phyloP scores from a whole-genome alignment of 2,888 invertebrate species.

The Platerodrilus igneus region DNA sequence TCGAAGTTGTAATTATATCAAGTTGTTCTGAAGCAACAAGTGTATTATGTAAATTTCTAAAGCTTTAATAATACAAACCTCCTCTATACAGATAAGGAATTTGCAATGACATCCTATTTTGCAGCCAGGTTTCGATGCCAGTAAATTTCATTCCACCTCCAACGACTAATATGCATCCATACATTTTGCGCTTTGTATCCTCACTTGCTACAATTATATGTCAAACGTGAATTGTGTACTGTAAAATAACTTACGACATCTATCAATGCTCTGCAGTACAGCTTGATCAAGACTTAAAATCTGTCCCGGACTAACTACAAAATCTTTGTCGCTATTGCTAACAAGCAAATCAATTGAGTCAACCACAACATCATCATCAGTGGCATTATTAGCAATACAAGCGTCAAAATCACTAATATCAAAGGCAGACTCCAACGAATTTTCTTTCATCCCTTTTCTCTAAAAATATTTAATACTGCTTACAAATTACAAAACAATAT shows the following conservation, averaged over 20 bases:
- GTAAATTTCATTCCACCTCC: slow-evolving; percentile 89
- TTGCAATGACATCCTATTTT: slow-evolving; percentile 78
- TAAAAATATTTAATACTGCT: too few species aligned
- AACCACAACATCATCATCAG: slow-evolving; percentile 70
- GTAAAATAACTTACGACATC: slow-evolving; percentile 61
- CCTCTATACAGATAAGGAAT: slow-evolving; percentile 75
- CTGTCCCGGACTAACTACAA: slow-evolving; percentile 69
- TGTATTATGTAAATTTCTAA: slow-evolving; percentile 4
- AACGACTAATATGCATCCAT: slow-evolving; percentile 84
- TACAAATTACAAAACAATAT: too few species aligned
- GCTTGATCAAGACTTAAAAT: slow-evolving; percentile 87
- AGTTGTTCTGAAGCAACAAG: slow-evolving; percentile 58
- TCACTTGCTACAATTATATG: slow-evolving; percentile 58
- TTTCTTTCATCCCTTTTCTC: slow-evolving; percentile 59
- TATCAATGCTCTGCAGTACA: slow-evolving; percentile 85
- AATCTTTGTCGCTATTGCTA: slow-evolving; percentile 53
- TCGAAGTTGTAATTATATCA: slow-evolving; percentile 85
- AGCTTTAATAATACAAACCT: slow-evolving; percentile 38
- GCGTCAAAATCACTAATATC: slow-evolving; percentile 51
- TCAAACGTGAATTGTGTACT: slow-evolving; percentile 6
- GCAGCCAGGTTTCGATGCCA: slow-evolving; percentile 81
- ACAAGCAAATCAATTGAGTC: slow-evolving; percentile 54
- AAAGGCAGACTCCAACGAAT: slow-evolving; percentile 50
- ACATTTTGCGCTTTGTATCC: slow-evolving; percentile 90
- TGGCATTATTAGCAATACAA: slow-evolving; percentile 49